These are phyloP conservation scores for Chrysolina americana DNA, from an alignment of 2,888 invertebrate species.

Conservation along the genomic window DNA sequence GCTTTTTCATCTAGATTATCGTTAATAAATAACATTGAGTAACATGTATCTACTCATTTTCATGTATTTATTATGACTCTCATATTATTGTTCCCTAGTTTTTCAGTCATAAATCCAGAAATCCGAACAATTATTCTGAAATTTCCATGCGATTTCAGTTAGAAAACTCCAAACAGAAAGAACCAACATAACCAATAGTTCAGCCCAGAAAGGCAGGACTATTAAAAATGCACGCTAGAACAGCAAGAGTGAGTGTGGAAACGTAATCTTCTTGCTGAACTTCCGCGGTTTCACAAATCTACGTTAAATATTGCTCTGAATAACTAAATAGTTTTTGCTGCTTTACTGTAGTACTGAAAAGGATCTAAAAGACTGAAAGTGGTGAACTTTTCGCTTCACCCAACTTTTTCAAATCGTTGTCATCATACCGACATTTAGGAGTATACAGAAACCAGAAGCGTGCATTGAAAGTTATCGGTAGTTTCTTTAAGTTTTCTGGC, in stretches of 20 bases:
- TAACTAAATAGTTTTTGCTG: constrained; percentile 15
- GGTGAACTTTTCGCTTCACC: neutral
- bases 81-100: no score
- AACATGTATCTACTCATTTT: no score
- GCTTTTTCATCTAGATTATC: no score
- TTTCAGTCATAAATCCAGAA: neutral
- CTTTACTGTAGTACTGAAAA: constrained; percentile 11
- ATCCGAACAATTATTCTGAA: no score
- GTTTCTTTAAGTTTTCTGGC: neutral
- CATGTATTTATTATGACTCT: no score
- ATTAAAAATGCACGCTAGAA: constrained; percentile 19
- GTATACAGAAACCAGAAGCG: neutral
- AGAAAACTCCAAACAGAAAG: neutral
- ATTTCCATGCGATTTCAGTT: no score
- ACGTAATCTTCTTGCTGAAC: constrained; percentile 1
- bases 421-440: constrained; percentile 11
- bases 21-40: no score
- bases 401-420: constrained; percentile 1
- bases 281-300: constrained; percentile 14
- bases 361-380: neutral
- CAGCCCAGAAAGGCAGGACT: neutral
- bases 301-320: constrained; percentile 16
- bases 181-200: neutral
- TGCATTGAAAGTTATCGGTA: neutral
- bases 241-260: constrained; percentile 4